Percentiles rank a stretch among this genome's conserved stretches.
Conservation (phyloP, 2,797 vertebrate species). For the Chaenodraco wilsoni region DNA sequence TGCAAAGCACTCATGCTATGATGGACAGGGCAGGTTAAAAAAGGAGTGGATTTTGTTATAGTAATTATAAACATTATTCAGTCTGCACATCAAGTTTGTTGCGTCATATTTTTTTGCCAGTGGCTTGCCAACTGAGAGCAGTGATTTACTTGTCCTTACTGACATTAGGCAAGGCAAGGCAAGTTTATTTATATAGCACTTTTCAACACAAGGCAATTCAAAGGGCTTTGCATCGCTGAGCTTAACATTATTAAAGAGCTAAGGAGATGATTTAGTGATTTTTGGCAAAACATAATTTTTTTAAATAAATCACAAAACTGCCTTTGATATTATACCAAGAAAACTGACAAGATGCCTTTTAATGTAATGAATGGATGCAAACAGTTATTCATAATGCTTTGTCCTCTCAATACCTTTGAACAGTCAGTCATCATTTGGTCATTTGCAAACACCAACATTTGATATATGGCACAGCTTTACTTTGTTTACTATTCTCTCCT, state of each 20-base stretch:
- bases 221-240: not conserved
- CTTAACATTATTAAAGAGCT: conserved; percentile 17
- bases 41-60: conserved; percentile 28
- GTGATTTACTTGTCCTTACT: conserved; percentile 25
- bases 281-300: conserved; percentile 3
- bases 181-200: too few species aligned
- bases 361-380: conserved; percentile 24
- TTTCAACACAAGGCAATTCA: too few species aligned
- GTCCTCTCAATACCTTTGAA: conserved; percentile 65
- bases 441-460: conserved; percentile 31
- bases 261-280: not conserved
- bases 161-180: not conserved
- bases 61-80: conserved; percentile 41
- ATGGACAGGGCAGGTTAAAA: conserved; percentile 8
- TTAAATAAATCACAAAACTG: conserved; percentile 1
- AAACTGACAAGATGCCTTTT: conserved; percentile 14
- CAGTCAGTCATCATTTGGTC: conserved; percentile 55
- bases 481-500: conserved; percentile 39
- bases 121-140: conserved; percentile 3
- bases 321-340: conserved; percentile 15
- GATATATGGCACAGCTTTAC: conserved; percentile 29
- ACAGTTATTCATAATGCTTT: conserved; percentile 45
- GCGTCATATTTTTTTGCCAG: conserved; percentile 1
- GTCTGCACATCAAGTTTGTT: conserved; percentile 26
- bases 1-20: conserved; percentile 11